Percentiles rank a stretch among this genome's conserved stretches.
These are phyloP conservation scores for Jaculus jaculus DNA, from an alignment of 2,113 vertebrate species.

Conservation along the genomic window DNA sequence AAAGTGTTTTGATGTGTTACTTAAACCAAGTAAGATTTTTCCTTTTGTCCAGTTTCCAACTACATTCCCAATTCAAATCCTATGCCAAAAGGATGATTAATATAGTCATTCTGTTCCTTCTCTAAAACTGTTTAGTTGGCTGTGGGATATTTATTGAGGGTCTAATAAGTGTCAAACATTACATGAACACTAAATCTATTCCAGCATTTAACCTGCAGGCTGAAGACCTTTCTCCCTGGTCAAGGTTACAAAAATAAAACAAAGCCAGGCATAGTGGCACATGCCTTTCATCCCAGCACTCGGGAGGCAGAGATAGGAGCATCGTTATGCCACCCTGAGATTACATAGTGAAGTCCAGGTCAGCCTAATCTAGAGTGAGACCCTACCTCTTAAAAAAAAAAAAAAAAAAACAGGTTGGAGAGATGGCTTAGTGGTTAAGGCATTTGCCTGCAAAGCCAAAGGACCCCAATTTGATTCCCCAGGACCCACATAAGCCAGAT, in stretches of 20 bases:
- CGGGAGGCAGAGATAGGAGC: too few species aligned
- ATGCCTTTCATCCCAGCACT: too few species aligned
- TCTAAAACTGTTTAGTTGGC: conserved; percentile 48
- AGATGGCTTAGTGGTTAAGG: too few species aligned
- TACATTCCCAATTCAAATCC: conserved; percentile 42
- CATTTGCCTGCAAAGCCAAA: too few species aligned
- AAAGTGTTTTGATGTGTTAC: conserved; percentile 43
- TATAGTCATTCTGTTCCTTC: conserved; percentile 52
- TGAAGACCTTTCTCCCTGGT: conserved; percentile 1
- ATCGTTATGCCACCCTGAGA: too few species aligned
- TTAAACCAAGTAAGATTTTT: conserved; percentile 59
- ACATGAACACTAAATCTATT: neutral
- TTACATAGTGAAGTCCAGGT: too few species aligned
- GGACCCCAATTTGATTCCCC: too few species aligned
- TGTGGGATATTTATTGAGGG: conserved; percentile 42
- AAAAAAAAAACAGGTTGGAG: too few species aligned
- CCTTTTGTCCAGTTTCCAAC: conserved; percentile 53
- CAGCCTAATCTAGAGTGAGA: too few species aligned
- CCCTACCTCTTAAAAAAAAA: too few species aligned
- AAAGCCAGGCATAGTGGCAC: too few species aligned
- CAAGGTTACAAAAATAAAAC: neutral
- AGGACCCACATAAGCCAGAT: too few species aligned
- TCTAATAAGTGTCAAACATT: neutral
- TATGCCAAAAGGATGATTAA: conserved; percentile 48
- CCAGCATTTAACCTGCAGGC: neutral